Evolutionary conservation across 2,888 invertebrate genomes (phyloP), one percentile per base, ranked within the genome.

Genomic region (Muschampia plurimacula): DNA sequence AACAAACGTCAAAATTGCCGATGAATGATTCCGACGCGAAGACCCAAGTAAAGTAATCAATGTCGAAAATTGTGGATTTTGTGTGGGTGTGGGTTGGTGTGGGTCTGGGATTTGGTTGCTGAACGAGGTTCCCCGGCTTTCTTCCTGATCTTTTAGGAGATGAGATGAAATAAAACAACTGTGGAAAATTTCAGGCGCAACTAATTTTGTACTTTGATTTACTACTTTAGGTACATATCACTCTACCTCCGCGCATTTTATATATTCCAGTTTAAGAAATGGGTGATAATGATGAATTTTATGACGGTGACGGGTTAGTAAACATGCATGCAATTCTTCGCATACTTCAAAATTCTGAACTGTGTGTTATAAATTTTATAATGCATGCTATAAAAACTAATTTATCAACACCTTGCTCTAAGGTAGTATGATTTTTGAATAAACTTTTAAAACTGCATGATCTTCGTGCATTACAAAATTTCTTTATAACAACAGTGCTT

Each of bases 261-360:
- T 57, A 32, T 28, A 44, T 72, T 59, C 55, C 60, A 74, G 77
- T 79, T 79, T 75, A 79, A 79, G 75, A 75, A 84, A 92, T 93
- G 92, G 89, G 87, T 81, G 92, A 93, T 87, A 90, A 81, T 81
- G 90, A 91, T 85, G 92, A 89, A 83, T 91, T 88, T 89, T 90
- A 88, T 84, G 91, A 90, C 80, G 92, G 92, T 90, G 92, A 92
- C 82, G 94, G 94, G 94, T 94, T 91, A 93, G 93, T 93, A 91
- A 81, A 79, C 76, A 72, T 77, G 81, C 80, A 80, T 81, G 80
- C 59, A 46, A 49, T 66, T 71, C 44, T 60, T 52, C 39, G 39
- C 46, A 41, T 52, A n/a, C 55, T 55, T 41, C 13, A 44, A 46
- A 22, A 41, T 10, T 46, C 10, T 67, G 2, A 8, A 52, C 9